phyloP scores from a whole-genome alignment of 2,888 invertebrate species.

The Lagria hirta region DNA sequence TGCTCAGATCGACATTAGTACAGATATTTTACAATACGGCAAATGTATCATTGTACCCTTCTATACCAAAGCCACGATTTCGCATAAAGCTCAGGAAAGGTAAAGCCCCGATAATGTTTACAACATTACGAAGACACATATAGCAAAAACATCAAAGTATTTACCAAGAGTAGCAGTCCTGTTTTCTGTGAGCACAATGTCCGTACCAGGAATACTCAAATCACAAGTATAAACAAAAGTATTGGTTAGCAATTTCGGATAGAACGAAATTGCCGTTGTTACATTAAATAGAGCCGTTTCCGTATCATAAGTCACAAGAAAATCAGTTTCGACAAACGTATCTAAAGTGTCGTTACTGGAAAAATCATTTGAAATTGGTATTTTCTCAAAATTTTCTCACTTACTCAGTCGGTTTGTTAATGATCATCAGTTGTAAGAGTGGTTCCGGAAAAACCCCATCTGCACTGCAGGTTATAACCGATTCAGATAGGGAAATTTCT shows the following conservation, averaged over 20 bases:
- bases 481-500: constrained; percentile 40
- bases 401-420: constrained; percentile 42
- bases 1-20: too few relatives aligned
- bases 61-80: too few relatives aligned
- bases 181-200: constrained; percentile 48
- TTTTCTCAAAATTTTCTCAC: constrained; percentile 30
- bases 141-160: constrained; percentile 6
- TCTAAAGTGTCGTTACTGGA: constrained; percentile 43
- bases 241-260: constrained; percentile 57
- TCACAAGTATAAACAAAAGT: constrained; percentile 64
- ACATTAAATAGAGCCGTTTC: constrained; percentile 57
- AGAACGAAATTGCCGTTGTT: constrained; percentile 58
- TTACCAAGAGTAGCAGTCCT: constrained; percentile 13
- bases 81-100: too few relatives aligned
- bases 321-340: constrained; percentile 36
- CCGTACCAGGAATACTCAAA: constrained; percentile 63
- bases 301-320: not conserved
- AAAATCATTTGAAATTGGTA: constrained; percentile 15
- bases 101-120: too few relatives aligned
- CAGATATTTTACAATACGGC: too few relatives aligned
- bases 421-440: too few relatives aligned
- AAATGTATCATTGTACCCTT: too few relatives aligned
- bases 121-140: too few relatives aligned
- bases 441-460: constrained; percentile 61
- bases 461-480: constrained; percentile 60